These are phyloP conservation scores for Pogoniulus pusillus DNA, from an alignment of 2,797 vertebrate genomes.

Conservation along the genomic window DNA sequence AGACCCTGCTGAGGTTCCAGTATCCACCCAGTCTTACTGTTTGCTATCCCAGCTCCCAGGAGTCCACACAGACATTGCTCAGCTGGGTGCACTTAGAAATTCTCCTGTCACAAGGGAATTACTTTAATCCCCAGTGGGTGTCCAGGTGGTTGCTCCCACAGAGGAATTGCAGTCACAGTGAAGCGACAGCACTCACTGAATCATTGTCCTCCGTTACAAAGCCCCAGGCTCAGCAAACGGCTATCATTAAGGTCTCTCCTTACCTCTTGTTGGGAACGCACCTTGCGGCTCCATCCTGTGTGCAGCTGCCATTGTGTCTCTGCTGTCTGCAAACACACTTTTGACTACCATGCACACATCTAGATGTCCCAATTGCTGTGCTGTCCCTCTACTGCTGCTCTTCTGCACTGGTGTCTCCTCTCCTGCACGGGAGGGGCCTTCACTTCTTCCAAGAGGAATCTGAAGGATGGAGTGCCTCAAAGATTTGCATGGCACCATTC, in stretches of 20 bases:
- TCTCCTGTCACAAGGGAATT: not conserved
- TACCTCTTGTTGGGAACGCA: not conserved
- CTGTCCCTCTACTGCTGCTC: not conserved
- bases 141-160: not conserved
- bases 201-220: not conserved
- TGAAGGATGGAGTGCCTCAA: not conserved
- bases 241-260: not conserved
- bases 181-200: not conserved
- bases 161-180: not conserved
- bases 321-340: not conserved
- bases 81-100: not conserved
- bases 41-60: not conserved
- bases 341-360: rapidly evolving
- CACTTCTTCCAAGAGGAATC: not conserved
- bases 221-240: not conserved
- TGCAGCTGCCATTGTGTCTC: not conserved
- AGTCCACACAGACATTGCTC: rapidly evolving
- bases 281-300: not conserved
- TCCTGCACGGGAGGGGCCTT: not conserved
- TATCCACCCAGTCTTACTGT: not conserved
- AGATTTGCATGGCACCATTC: not conserved
- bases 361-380: rapidly evolving
- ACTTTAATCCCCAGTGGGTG: not conserved
- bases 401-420: not conserved
- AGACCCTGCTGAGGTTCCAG: not conserved